These are phyloP conservation scores for Hydropotes inermis DNA, from an alignment of 2,113 vertebrate genomes.

Conservation along the genomic window DNA sequence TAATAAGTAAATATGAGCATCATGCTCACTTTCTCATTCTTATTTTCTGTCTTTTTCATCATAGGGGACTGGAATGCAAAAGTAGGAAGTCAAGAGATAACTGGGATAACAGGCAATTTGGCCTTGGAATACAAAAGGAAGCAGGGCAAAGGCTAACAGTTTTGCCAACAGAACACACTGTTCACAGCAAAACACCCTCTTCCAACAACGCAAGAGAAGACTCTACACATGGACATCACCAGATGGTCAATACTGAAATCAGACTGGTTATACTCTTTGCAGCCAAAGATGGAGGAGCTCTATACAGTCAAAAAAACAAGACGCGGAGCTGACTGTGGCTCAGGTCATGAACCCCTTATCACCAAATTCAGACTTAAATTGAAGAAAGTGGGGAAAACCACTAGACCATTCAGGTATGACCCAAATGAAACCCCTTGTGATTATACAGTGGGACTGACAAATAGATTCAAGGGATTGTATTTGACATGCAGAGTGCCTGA, in stretches of 20 bases:
- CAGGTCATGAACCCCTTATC: neutral
- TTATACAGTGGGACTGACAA: neutral
- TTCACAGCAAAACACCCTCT: neutral
- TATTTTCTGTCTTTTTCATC: neutral
- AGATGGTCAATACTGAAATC: neutral
- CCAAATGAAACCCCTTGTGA: neutral
- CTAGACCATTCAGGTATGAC: neutral
- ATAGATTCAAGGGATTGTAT: neutral
- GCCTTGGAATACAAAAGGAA: neutral
- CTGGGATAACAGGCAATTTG: neutral
- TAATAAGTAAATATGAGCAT: neutral
- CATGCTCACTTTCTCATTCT: fast-evolving
- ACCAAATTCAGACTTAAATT: neutral
- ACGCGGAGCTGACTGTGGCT: neutral
- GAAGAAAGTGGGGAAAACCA: neutral
- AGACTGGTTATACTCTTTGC: neutral
- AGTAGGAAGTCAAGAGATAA: neutral
- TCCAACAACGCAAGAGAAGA: neutral
- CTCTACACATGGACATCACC: neutral
- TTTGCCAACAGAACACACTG: neutral
- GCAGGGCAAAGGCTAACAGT: neutral
- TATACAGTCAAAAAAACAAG: neutral
- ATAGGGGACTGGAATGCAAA: neutral
- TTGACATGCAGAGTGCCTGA: neutral
- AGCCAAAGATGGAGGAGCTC: neutral